Evolutionary conservation across 2,797 vertebrate genomes (phyloP).

Genomic region (Artibeus jamaicensis): DNA sequence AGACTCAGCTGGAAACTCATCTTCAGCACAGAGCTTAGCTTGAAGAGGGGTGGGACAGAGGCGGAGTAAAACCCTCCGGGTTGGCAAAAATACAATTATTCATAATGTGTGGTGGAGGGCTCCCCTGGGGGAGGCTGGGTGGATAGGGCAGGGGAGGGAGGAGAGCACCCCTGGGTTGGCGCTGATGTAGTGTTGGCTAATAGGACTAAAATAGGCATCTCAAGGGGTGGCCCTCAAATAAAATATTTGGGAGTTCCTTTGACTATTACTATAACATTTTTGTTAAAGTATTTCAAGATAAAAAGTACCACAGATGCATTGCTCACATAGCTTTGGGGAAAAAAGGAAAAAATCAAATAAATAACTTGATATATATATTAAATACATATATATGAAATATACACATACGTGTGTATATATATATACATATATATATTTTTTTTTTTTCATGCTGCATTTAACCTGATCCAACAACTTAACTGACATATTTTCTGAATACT

Average conservation of each 20-base stretch:
- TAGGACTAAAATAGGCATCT: neutral
- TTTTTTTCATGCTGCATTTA: neutral
- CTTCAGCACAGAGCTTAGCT: neutral
- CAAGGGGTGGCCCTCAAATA: neutral
- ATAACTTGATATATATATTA: neutral
- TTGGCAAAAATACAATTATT: neutral
- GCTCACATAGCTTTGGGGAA: neutral
- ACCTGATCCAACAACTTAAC: neutral
- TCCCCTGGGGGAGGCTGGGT: neutral
- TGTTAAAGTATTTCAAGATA: slow-evolving; percentile 40
- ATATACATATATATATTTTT: no score
- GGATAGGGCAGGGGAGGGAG: neutral
- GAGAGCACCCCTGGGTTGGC: neutral
- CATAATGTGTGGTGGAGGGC: no score
- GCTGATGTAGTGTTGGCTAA: neutral
- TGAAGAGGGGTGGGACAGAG: no score
- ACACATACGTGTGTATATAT: no score
- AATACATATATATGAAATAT: no score
- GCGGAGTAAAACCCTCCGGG: neutral
- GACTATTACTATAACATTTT: neutral
- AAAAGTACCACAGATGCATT: neutral
- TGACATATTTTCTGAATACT: slow-evolving; percentile 68
- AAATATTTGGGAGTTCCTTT: neutral
- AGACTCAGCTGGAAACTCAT: neutral
- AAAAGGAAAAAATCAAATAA: neutral